Evolutionary conservation across 2,113 vertebrate genomes (phyloP).

Genomic region (Daboia siamensis): DNA sequence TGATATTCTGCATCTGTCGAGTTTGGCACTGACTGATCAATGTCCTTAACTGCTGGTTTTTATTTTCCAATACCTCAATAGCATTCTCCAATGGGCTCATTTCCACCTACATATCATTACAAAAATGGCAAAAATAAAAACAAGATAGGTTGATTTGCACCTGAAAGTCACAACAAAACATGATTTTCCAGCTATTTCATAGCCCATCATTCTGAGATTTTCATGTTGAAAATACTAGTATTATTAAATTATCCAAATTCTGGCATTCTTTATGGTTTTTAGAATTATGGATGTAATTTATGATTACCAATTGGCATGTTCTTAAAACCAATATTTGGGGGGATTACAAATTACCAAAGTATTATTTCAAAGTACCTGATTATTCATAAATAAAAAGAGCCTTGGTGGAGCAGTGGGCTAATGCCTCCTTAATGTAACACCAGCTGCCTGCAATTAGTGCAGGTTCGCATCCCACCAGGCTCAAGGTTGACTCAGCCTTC

Average conservation of each 20-base stretch:
- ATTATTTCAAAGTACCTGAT: background rate
- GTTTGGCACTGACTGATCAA: slow-evolving; percentile 93
- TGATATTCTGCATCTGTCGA: slow-evolving; percentile 96
- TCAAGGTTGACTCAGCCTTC: too few relatives aligned
- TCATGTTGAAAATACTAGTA: background rate
- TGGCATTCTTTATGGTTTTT: background rate
- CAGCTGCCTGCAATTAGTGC: too few relatives aligned
- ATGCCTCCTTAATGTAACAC: too few relatives aligned
- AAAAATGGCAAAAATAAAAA: background rate
- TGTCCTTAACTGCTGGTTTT: slow-evolving; percentile 92
- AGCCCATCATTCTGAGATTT: background rate
- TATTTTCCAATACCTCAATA: slow-evolving; percentile 97
- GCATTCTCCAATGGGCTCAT: slow-evolving; percentile 98
- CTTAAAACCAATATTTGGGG: background rate
- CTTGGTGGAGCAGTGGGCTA: too few relatives aligned
- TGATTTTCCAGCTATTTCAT: background rate
- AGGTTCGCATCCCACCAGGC: too few relatives aligned
- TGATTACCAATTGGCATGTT: background rate
- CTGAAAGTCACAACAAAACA: slow-evolving; percentile 6
- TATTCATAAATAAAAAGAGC: too few relatives aligned
- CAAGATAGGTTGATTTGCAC: background rate
- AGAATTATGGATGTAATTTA: background rate
- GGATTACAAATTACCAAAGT: background rate
- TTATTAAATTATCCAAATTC: background rate
- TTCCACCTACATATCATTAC: slow-evolving; percentile 81